These are phyloP conservation scores for Cromileptes altivelis DNA, from an alignment of 2,113 vertebrate species.

Conservation along the genomic window DNA sequence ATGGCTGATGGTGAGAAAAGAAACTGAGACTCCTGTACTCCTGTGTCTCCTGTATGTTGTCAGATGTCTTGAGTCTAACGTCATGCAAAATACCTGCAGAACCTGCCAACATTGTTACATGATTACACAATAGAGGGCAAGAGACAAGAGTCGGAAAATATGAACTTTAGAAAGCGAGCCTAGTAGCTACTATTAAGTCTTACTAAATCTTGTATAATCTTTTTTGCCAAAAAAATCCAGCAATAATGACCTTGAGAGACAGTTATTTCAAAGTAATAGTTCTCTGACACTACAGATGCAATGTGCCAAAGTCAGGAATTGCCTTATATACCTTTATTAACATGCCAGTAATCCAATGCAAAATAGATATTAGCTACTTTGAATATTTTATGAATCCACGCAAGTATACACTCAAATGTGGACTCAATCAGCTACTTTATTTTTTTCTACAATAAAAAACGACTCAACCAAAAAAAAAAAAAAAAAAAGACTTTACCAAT, in stretches of 20 bases:
- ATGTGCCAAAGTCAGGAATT: background rate
- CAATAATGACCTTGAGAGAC: background rate
- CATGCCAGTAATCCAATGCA: background rate
- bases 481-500: background rate
- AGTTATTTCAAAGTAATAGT: background rate
- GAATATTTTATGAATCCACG: background rate
- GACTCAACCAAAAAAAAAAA: background rate
- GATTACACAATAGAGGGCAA: conserved; percentile 33
- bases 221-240: background rate
- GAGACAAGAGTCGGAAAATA: conserved; percentile 30
- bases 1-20: conserved; percentile 22
- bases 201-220: background rate
- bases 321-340: background rate
- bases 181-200: conserved; percentile 25
- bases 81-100: conserved; percentile 46
- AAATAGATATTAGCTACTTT: background rate
- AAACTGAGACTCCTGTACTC: background rate
- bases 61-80: conserved; percentile 13
- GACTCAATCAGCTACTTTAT: background rate
- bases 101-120: conserved; percentile 27
- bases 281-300: background rate
- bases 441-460: background rate
- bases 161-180: background rate
- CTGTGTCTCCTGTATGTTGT: conserved; percentile 2
- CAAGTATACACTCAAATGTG: background rate